phyloP scores from a whole-genome alignment of 2,797 vertebrate species.

The Pangasius sanitwongsei region DNA sequence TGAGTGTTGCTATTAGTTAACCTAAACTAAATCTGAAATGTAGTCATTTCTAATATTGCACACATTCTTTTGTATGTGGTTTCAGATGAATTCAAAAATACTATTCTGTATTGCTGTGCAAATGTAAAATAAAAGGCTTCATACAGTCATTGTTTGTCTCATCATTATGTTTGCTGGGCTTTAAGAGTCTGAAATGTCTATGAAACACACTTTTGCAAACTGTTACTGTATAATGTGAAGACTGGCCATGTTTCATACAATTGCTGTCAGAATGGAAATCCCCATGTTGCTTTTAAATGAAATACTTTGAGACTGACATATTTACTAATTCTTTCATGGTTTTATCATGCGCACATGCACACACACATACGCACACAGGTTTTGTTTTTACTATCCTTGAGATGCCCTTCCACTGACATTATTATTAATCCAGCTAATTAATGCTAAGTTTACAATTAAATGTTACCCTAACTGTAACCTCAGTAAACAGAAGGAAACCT shows the following conservation, averaged over 20 bases:
- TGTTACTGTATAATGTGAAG: background rate
- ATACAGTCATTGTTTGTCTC: background rate
- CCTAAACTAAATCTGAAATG: background rate
- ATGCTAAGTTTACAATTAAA: background rate
- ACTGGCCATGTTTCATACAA: background rate
- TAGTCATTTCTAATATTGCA: background rate
- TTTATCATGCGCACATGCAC: background rate
- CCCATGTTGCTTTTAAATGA: background rate
- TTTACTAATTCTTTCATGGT: background rate
- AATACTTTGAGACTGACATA: background rate
- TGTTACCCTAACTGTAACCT: background rate
- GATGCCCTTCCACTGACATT: background rate
- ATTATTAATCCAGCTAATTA: background rate
- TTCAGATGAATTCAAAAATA: background rate
- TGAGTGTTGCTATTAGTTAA: background rate
- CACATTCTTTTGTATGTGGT: background rate
- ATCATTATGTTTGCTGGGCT: background rate
- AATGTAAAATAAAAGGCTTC: constrained; percentile 4
- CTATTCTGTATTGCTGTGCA: background rate
- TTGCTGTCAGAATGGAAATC: background rate
- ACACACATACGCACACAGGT: too few relatives aligned
- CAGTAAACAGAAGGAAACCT: background rate
- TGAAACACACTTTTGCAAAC: background rate
- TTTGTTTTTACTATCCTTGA: background rate
- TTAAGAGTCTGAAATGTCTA: background rate